A percentile compares a stretch with the other conserved stretches of the same genome.
Evolutionary conservation across 2,888 invertebrate genomes (phyloP).

Genomic region (Brachyptera risi): DNA sequence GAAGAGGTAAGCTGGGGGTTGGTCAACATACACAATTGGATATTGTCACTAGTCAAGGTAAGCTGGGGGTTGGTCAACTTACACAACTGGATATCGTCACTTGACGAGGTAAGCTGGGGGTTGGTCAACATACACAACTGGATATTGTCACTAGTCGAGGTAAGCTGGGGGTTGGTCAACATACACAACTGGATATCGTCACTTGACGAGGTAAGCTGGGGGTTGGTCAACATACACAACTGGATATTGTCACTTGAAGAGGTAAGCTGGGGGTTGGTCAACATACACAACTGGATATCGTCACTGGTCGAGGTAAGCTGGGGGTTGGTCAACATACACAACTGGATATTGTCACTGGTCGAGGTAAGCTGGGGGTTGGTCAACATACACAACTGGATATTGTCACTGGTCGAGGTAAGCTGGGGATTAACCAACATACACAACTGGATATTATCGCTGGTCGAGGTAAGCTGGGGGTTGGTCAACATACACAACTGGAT

Average conservation of each 20-base stretch:
- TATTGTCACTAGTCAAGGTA: constrained; percentile 36
- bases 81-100: constrained; percentile 50
- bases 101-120: not conserved
- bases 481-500: constrained; percentile 51
- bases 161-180: constrained; percentile 39
- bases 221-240: constrained; percentile 49
- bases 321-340: constrained; percentile 48
- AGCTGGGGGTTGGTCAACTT: constrained; percentile 44
- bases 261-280: constrained; percentile 34
- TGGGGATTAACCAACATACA: constrained; percentile 48
- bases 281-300: constrained; percentile 50
- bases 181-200: constrained; percentile 51
- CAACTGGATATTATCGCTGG: constrained; percentile 47
- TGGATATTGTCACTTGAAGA: constrained; percentile 46
- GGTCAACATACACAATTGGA: constrained; percentile 50
- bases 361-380: not conserved
- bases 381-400: constrained; percentile 51
- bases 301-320: not conserved
- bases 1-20: not conserved
- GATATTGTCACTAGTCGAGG: constrained; percentile 40
- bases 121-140: constrained; percentile 51
- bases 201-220: not conserved
- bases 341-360: constrained; percentile 46
- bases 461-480: not conserved
- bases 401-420: not conserved